These are phyloP conservation scores for Sceloporus undulatus DNA, from an alignment of 2,113 vertebrate species.

Conservation along the genomic window DNA sequence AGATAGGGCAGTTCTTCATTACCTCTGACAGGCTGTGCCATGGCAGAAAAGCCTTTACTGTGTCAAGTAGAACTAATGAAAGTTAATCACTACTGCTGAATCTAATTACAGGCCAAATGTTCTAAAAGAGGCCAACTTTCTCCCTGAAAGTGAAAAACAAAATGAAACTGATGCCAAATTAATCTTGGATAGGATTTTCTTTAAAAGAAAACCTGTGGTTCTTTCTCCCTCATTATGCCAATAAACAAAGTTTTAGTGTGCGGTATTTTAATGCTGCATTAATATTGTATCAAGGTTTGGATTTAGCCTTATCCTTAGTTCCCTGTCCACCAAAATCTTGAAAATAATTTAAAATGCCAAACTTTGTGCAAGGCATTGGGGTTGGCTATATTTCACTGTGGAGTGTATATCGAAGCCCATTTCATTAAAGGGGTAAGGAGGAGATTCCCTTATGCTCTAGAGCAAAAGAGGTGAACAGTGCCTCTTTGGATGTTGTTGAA, in stretches of 20 bases:
- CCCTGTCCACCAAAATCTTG: background rate
- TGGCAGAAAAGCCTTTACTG: background rate
- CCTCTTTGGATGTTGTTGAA: too few species aligned
- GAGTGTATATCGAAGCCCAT: background rate
- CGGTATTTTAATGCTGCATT: background rate
- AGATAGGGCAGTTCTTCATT: background rate
- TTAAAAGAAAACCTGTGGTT: background rate
- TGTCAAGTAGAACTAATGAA: slow-evolving; percentile 26
- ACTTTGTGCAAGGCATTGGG: background rate
- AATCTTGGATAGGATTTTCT: background rate
- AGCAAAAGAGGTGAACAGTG: background rate
- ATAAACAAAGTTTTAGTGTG: background rate
- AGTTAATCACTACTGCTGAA: background rate
- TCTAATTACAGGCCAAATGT: slow-evolving; percentile 24
- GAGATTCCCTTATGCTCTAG: background rate
- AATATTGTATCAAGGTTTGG: background rate
- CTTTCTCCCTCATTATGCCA: background rate
- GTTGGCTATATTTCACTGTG: background rate
- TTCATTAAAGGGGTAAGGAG: background rate
- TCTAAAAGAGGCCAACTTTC: slow-evolving; percentile 7
- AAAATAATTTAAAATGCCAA: background rate
- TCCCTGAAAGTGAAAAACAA: background rate
- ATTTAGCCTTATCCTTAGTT: background rate
- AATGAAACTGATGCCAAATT: background rate
- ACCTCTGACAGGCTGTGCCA: background rate